Base-by-base conservation (phyloP, 1,140 invertebrate genomes). In the Tetragnatha versicolor region DNA sequence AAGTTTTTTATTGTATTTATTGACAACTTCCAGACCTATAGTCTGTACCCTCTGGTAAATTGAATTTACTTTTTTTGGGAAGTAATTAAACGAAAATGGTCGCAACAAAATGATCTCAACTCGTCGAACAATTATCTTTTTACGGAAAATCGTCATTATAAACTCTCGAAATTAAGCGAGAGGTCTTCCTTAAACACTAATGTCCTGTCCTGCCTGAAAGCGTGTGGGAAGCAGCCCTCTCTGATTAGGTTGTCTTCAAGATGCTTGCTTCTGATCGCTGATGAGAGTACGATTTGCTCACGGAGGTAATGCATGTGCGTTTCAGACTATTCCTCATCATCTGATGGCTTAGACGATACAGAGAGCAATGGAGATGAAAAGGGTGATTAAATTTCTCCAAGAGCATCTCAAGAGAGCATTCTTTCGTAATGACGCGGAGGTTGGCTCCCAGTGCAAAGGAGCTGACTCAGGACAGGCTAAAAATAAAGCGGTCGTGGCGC, bases 361-460 rank as follows among this genome's bases (percentile, higher is more conserved):
- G 33, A 72, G 69, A 72, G 69, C 33, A 72, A 72, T 72, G 69
- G 69, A 58, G 69, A 72, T 72, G 69, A 72, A 72, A 72, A 72
- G 60, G 49, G 69, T 72, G 69, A 72, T 72, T 72, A 72, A 29
- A 58, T 72, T 72, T 58, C 69, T 72, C 25, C 51, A 35, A 35
- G 22, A 58, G 53, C 58, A 72, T 53, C 51, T 60, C 45, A 35
- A 72, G 69, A 58, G 39, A 31, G 51, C 69, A 60, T 72, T 42
- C 33, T 72, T 72, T 60, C 53, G 53, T 60, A 72, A 72, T 72
- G 69, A 72, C 69, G 58, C 22, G 37, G 35, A 33, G 55, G 20
- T 31, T 58, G 27, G 55, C 29, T 58, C 35, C 33, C 27, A 31
- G 29, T 20, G 27, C 27, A 29, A 55, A 35, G 51, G 37, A 60